Evolutionary conservation across 1,140 invertebrate species (phyloP).

Genomic region (Panagrolaimus sp.): DNA sequence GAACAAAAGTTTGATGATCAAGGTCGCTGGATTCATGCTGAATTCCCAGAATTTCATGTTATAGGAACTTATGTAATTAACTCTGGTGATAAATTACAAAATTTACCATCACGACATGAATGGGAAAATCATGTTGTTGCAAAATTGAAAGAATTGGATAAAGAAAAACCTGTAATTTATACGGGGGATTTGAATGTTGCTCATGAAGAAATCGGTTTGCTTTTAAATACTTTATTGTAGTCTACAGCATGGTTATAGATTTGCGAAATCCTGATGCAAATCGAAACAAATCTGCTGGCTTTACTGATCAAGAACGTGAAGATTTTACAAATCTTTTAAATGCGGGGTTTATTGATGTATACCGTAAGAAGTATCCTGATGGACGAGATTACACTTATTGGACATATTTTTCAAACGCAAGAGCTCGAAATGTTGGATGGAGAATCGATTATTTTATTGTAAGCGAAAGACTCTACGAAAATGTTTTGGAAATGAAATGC

Average conservation of each 20-base stretch:
- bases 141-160: constrained; percentile 74
- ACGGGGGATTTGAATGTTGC: constrained; percentile 96
- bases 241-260: constrained; percentile 67
- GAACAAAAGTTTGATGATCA: constrained; percentile 67
- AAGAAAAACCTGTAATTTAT: constrained; percentile 84
- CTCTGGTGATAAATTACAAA: constrained; percentile 73
- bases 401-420: constrained; percentile 68
- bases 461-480: constrained; percentile 70
- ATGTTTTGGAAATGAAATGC: constrained; percentile 75
- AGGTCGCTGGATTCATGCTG: constrained; percentile 88
- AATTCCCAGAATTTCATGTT: constrained; percentile 84
- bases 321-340: constrained; percentile 76
- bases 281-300: constrained; percentile 79
- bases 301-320: constrained; percentile 84
- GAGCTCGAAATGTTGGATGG: constrained; percentile 89
- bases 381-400: constrained; percentile 81
- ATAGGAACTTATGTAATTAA: constrained; percentile 72
- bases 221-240: neutral
- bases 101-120: constrained; percentile 76
- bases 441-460: constrained; percentile 88
- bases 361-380: constrained; percentile 79
- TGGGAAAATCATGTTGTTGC: constrained; percentile 80
- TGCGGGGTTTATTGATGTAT: constrained; percentile 78
- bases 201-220: constrained; percentile 80
- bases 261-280: constrained; percentile 88